Base-by-base conservation (phyloP, 30 jellyfish, hydroid and myxozoan genomes). In the Pseudorhiza aurosa region DNA sequence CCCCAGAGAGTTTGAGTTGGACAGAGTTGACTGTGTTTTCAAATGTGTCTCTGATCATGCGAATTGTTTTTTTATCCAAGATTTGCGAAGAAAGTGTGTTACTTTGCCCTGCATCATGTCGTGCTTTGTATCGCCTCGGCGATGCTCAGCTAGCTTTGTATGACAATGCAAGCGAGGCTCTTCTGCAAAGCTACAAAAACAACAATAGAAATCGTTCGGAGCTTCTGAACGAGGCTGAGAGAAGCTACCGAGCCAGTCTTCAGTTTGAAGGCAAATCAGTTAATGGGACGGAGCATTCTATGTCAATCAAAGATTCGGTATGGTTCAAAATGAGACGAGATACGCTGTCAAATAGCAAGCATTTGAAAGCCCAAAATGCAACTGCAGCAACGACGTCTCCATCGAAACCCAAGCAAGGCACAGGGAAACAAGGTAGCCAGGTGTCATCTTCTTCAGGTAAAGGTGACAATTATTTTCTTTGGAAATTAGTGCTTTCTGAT, bases 31-130 rank as follows among this genome's bases (percentile, higher is more conserved):
- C n/a, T n/a, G n/a, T n/a, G n/a, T n/a, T n/a, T n/a, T n/a, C n/a
- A n/a, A n/a, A n/a, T n/a, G n/a, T n/a, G n/a, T n/a, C n/a, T n/a
- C n/a, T n/a, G n/a, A n/a, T n/a, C n/a, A n/a, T 33, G 40, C 42
- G 42, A 14, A 1, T 3, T 25, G 12, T 56, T 35, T 37, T 31
- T 36, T 33, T 36, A 27, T 7, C 46, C n/a, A n/a, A 89, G 97
- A 68, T 89, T 7, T 82, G 95, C 65, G 97, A 89, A 75, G 95
- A 68, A 37, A 87, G 92, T 6, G 95, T 74, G 17, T 22, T 49
- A 21, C 79, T 80, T 49, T 39, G 32, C 39, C 97, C 97, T 4
- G 28, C 87, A 0, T 80, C 91, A 9, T 67, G 77, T 62, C 58
- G 49, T 40, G 90, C 95, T 14, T 49, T 89, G 50, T 65, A 37